These are phyloP conservation scores for Acropora tenuis DNA, from an alignment of 64 coral and sea anemone species.

Conservation along the genomic window DNA sequence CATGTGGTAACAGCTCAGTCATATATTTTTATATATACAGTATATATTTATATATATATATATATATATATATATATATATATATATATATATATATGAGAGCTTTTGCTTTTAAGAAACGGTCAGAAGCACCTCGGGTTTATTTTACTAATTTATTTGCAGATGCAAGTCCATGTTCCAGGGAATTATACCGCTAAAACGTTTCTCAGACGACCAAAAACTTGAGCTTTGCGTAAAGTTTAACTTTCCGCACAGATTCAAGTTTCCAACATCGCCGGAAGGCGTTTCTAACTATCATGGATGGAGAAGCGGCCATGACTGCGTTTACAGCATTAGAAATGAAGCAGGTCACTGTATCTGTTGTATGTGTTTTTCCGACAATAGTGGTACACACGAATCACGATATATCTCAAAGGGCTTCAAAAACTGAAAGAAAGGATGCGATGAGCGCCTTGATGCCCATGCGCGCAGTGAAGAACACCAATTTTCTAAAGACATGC, in stretches of 20 bases:
- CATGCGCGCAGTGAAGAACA: conserved; percentile 59
- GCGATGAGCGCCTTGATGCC: conserved; percentile 50
- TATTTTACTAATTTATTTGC: not conserved
- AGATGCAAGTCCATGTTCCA: conserved; percentile 3
- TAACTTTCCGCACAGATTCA: conserved; percentile 27
- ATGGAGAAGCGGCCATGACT: not conserved
- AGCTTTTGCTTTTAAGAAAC: not conserved
- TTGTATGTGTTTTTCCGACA: conserved; percentile 53
- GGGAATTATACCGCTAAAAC: conserved; percentile 56
- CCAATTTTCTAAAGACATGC: conserved; percentile 56
- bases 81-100: not conserved
- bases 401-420: conserved; percentile 52
- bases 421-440: conserved; percentile 61
- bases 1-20: too few species aligned
- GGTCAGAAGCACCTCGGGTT: not conserved
- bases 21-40: too few species aligned
- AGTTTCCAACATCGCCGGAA: conserved; percentile 56
- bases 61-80: too few species aligned
- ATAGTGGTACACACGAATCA: conserved; percentile 52
- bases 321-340: conserved; percentile 38
- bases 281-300: conserved; percentile 41
- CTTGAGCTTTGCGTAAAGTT: conserved; percentile 40
- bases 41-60: too few species aligned
- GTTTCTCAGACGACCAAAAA: conserved; percentile 63
- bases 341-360: conserved; percentile 37